phyloP scores from a whole-genome alignment of 92 coral and sea anemone genomes.

The Isaurus tuberculatus region DNA sequence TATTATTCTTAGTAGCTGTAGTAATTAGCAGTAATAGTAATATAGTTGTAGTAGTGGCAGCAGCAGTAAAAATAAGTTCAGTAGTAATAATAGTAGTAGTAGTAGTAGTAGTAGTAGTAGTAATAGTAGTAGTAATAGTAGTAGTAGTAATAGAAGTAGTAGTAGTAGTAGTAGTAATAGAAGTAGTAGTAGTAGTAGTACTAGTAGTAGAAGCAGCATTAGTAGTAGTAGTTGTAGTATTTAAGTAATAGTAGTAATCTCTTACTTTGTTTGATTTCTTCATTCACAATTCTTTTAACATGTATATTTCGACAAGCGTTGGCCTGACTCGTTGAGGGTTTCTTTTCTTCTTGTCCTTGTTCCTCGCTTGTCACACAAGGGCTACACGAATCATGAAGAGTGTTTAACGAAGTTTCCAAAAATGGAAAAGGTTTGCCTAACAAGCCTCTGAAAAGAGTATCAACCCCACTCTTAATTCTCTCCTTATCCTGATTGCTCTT shows the following conservation, averaged over 20 bases:
- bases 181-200: not conserved
- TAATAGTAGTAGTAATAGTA: not conserved
- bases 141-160: not conserved
- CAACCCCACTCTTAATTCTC: not conserved
- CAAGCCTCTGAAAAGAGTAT: not conserved
- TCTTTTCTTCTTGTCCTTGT: not conserved
- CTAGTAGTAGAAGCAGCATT: not conserved
- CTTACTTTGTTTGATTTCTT: not conserved
- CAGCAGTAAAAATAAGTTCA: too few relatives aligned
- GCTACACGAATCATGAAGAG: not conserved
- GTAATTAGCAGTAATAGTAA: not conserved
- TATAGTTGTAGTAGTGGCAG: not conserved
- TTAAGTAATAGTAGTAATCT: too few relatives aligned
- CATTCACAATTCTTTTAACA: not conserved
- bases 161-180: not conserved
- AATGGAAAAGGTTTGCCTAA: conserved; percentile 4
- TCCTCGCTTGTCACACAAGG: not conserved
- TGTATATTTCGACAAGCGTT: not conserved
- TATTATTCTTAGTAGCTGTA: not conserved
- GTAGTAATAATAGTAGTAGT: too few relatives aligned
- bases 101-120: too few relatives aligned
- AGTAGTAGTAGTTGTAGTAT: not conserved
- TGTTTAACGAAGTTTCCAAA: not conserved
- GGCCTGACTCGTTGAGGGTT: not conserved
- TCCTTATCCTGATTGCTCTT: not conserved